Percentiles rank a stretch among this genome's conserved stretches.
These are phyloP conservation scores for Acanthiza pusilla DNA, from an alignment of 2,797 vertebrate species.

Conservation along the genomic window DNA sequence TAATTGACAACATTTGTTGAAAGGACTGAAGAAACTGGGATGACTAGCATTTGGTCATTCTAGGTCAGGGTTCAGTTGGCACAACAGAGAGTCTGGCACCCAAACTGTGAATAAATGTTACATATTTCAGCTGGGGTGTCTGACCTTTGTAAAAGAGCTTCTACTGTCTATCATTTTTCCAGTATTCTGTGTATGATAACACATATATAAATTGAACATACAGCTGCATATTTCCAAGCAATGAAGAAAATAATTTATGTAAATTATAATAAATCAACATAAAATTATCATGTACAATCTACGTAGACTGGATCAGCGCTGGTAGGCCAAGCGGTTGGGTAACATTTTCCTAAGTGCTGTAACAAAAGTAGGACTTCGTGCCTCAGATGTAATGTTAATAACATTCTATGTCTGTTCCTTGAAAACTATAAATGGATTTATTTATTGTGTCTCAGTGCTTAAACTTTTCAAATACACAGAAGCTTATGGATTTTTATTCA, in stretches of 20 bases:
- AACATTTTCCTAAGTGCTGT: background rate
- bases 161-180: background rate
- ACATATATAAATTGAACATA: background rate
- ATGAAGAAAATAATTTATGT: background rate
- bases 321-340: background rate
- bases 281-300: background rate
- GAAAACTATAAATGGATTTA: background rate
- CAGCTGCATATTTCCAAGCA: background rate
- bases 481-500: background rate
- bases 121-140: background rate
- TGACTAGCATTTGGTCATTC: conserved; percentile 16
- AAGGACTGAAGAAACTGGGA: background rate
- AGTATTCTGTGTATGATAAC: background rate
- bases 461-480: background rate
- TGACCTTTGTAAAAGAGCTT: background rate
- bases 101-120: conserved; percentile 25
- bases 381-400: background rate
- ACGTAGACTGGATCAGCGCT: background rate
- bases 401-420: background rate
- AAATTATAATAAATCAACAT: background rate
- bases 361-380: background rate
- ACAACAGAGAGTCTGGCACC: conserved; percentile 7
- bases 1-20: conserved; percentile 28
- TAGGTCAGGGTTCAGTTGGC: background rate
- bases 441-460: background rate